Evolutionary conservation across 1,140 invertebrate genomes (phyloP), one percentile per base, ranked within the genome.

Genomic region (Tetramorium parvispinum): DNA sequence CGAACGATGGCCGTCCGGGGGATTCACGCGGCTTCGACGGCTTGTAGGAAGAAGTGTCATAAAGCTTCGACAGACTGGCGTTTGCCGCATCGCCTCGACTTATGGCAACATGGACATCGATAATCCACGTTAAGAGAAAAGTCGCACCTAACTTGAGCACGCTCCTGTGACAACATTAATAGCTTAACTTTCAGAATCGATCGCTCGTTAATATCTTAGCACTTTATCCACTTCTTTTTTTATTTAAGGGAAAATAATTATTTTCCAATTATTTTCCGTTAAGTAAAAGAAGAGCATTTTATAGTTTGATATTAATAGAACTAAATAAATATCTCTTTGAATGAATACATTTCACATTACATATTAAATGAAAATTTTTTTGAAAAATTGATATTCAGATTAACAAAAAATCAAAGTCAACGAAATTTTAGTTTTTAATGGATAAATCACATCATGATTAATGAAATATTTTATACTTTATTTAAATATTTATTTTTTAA

Each of bases 11-110:
- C 24, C 65, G 79, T 73, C 24, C 79, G 40, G 68, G 68, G 79
- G 68, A 83, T 83, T 83, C 79, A 13, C 27, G 79, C 66, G 24
- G 27, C 53, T 83, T 83, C 40, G 40, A 75, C 70, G 79, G 63
- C 65, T 55, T n/a, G 63, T n/a, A 83, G 57, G 53, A 83, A 83
- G 68, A 75, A 61, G 79, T 83, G 79, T 83, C 53, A 83, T 83
- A 83, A 83, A 83, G 79, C 66, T 73, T 83, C 68, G 53, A 70
- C 79, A 43, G 68, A 49, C 24, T 27, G 32, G 37, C 21, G 21
- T 40, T 43, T 21, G 49, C 51, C 24, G 32, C 16, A 43, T 24
- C 43, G 16, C 18, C 24, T 57, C 51, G 53, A 61, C 65, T 59
- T 83, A 49, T 75, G 46, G 37, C 24, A 37, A n/a, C 79, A 13